Conservation (phyloP, 2,113 vertebrate species). For the Regulus satrapa region DNA sequence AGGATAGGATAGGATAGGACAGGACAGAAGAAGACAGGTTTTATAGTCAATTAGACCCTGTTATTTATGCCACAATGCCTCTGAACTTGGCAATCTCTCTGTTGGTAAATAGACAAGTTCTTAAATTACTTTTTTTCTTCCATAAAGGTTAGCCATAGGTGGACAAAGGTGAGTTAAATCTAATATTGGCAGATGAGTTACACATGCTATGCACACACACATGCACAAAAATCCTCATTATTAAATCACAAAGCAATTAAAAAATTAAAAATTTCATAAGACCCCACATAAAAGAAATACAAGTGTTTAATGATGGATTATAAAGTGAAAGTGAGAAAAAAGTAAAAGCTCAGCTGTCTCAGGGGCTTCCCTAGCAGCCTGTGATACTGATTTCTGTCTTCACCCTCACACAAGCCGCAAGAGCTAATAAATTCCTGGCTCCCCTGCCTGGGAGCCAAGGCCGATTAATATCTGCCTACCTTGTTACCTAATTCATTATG, state of each 20-base stretch:
- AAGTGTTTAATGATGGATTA: conserved; percentile 83
- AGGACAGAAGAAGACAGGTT: neutral
- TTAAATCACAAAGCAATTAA: conserved; percentile 85
- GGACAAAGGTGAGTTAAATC: conserved; percentile 40
- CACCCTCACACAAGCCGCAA: conserved; percentile 77
- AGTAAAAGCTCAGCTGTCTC: conserved; percentile 71
- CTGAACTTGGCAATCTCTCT: neutral
- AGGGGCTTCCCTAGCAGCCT: conserved; percentile 77
- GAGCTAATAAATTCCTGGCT: conserved; percentile 89
- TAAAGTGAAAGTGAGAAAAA: conserved; percentile 65
- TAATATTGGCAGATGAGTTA: conserved; percentile 50
- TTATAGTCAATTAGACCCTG: neutral
- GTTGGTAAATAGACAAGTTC: neutral
- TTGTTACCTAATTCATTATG: conserved; percentile 99
- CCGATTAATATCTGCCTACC: conserved; percentile 99
- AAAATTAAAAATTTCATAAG: conserved; percentile 83
- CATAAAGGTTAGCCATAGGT: neutral
- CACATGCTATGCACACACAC: conserved; percentile 29
- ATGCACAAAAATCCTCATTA: conserved; percentile 67
- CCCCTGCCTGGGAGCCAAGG: conserved; percentile 89
- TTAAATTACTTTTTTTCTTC: neutral
- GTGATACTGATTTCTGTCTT: conserved; percentile 76
- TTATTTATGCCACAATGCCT: neutral
- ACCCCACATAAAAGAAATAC: conserved; percentile 80
- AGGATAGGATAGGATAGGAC: neutral